Conservation (phyloP, 2,113 vertebrate species). For the Ranitomeya variabilis region DNA sequence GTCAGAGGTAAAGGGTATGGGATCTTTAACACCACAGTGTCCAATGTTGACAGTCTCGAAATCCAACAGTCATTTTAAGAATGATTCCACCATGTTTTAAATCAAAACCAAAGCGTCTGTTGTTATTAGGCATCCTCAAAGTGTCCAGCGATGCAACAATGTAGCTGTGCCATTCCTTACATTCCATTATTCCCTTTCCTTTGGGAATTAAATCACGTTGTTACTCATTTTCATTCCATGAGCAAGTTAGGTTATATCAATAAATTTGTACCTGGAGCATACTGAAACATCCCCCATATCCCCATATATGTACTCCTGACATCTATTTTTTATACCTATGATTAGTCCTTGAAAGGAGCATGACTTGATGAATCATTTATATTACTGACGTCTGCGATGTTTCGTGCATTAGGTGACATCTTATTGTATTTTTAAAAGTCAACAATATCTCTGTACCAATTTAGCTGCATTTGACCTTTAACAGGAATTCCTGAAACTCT, state of each 20-base stretch:
- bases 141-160: background rate
- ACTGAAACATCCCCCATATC: background rate
- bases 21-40: too few species aligned
- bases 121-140: background rate
- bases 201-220: background rate
- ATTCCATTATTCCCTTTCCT: background rate
- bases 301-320: background rate
- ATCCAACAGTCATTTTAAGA: too few species aligned
- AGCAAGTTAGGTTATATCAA: background rate
- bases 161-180: background rate
- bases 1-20: too few species aligned
- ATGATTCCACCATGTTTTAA: background rate
- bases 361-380: background rate
- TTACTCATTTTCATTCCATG: slow-evolving; percentile 48
- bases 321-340: background rate
- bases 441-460: too few species aligned
- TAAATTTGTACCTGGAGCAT: background rate
- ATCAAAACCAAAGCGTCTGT: background rate
- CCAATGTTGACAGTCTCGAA: too few species aligned
- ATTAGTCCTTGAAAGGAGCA: background rate
- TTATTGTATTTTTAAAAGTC: background rate
- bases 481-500: background rate
- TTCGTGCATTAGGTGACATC: background rate
- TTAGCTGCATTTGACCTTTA: background rate
- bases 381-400: background rate